Conservation (phyloP, 1,140 invertebrate species). For the Copidosoma floridanum region DNA sequence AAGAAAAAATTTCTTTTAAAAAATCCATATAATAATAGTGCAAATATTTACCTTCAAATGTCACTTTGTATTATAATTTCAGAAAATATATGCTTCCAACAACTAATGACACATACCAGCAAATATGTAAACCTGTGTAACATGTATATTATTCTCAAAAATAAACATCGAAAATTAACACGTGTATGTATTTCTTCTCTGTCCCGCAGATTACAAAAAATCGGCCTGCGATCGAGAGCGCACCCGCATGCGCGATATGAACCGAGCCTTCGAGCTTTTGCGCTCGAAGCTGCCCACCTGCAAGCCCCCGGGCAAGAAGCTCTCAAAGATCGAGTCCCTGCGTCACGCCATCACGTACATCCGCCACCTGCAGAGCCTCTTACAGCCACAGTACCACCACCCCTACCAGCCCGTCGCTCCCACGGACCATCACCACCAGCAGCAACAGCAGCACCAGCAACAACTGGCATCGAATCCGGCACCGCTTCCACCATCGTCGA, state of each 20-base stretch:
- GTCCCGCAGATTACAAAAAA: slow-evolving; percentile 76
- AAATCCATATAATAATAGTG: too few species aligned
- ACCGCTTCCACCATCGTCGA: background rate
- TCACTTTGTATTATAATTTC: too few species aligned
- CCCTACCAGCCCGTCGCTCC: slow-evolving; percentile 38
- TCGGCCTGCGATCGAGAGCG: slow-evolving; percentile 83
- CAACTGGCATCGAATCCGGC: background rate
- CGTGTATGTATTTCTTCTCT: too few species aligned
- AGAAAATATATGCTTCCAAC: too few species aligned
- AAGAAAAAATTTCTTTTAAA: too few species aligned
- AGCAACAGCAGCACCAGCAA: too few species aligned
- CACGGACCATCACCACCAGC: too few species aligned
- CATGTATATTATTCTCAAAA: too few species aligned
- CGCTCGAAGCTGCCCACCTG: slow-evolving; percentile 74
- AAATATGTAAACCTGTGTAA: too few species aligned
- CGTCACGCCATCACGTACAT: slow-evolving; percentile 82
- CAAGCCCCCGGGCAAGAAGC: slow-evolving; percentile 84
- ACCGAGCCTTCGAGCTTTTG: slow-evolving; percentile 77
- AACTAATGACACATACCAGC: too few species aligned
- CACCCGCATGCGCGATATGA: slow-evolving; percentile 86
- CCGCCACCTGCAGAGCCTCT: slow-evolving; percentile 68
- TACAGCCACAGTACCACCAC: slow-evolving; percentile 54
- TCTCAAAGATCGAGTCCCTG: slow-evolving; percentile 83
- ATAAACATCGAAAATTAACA: too few species aligned
- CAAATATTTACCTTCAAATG: too few species aligned